Conservation (phyloP, 1,140 invertebrate genomes). For the Tetragnatha versicolor region DNA sequence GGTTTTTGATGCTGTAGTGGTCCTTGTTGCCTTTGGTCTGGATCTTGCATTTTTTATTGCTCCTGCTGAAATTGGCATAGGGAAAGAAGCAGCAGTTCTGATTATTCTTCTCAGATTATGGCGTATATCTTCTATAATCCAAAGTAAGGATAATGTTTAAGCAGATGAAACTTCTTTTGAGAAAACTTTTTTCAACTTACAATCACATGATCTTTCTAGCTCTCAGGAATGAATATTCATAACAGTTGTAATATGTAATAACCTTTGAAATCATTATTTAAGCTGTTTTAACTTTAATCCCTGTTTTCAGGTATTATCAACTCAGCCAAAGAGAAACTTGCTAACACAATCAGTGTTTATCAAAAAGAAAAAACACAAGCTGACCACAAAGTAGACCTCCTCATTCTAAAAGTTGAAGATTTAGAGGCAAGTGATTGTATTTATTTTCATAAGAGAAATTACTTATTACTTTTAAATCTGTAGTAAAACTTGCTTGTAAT, state of each 20-base stretch:
- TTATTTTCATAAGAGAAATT: background rate
- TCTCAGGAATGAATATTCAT: no score
- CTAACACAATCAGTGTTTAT: conserved; percentile 51
- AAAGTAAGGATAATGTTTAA: conserved; percentile 60
- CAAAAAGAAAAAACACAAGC: conserved; percentile 58
- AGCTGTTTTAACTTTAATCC: no score
- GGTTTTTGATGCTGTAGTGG: conserved; percentile 64
- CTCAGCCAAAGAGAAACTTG: conserved; percentile 49
- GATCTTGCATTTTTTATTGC: conserved; percentile 62
- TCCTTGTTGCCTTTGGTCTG: conserved; percentile 63
- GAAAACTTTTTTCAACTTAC: background rate
- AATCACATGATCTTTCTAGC: no score
- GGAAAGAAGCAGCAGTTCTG: conserved; percentile 51
- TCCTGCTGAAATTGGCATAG: conserved; percentile 35
- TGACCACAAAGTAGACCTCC: conserved; percentile 58
- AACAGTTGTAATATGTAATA: no score
- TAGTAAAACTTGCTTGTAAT: no score
- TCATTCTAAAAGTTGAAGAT: conserved; percentile 60
- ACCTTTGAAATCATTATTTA: no score
- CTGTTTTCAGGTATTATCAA: conserved; percentile 55
- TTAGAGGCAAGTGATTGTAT: conserved; percentile 54
- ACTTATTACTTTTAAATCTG: background rate
- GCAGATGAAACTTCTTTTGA: background rate
- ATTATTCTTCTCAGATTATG: conserved; percentile 63
- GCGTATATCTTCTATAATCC: conserved; percentile 62